A percentile compares a stretch with the other conserved stretches of the same genome.
Evolutionary conservation across 2,113 vertebrate species (phyloP).

Genomic region (Rhynchopsitta pachyrhyncha): DNA sequence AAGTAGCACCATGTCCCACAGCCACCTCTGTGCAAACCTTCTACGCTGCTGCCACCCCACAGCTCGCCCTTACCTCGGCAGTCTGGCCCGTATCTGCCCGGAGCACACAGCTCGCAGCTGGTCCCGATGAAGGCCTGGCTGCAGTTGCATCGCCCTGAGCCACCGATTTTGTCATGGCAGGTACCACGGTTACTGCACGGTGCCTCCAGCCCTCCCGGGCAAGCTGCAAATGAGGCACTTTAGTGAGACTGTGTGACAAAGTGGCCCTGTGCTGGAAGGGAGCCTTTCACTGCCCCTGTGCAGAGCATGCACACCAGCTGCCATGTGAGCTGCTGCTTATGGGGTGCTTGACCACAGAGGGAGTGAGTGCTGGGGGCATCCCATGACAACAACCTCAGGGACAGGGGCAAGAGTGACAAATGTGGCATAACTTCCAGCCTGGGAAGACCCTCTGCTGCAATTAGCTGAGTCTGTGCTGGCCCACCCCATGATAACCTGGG

Average conservation of each 20-base stretch:
- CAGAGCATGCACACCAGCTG: not conserved
- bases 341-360: not conserved
- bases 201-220: constrained; percentile 84
- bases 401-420: not conserved
- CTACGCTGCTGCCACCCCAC: not conserved
- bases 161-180: constrained; percentile 77
- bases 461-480: not conserved
- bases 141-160: constrained; percentile 83
- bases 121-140: constrained; percentile 78
- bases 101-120: constrained; percentile 82
- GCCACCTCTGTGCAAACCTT: not conserved
- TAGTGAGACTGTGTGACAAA: not conserved
- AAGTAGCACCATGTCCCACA: not conserved
- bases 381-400: not conserved
- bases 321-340: accelerated
- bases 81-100: constrained; percentile 78
- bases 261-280: not conserved
- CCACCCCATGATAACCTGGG: not conserved
- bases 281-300: accelerated
- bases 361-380: not conserved
- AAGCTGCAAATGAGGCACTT: constrained; percentile 73
- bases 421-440: not conserved
- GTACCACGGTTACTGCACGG: constrained; percentile 80
- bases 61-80: constrained; percentile 80
- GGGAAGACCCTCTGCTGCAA: not conserved